These are phyloP conservation scores for Myotis daubentonii DNA, from an alignment of 2,797 vertebrate species.

Conservation along the genomic window DNA sequence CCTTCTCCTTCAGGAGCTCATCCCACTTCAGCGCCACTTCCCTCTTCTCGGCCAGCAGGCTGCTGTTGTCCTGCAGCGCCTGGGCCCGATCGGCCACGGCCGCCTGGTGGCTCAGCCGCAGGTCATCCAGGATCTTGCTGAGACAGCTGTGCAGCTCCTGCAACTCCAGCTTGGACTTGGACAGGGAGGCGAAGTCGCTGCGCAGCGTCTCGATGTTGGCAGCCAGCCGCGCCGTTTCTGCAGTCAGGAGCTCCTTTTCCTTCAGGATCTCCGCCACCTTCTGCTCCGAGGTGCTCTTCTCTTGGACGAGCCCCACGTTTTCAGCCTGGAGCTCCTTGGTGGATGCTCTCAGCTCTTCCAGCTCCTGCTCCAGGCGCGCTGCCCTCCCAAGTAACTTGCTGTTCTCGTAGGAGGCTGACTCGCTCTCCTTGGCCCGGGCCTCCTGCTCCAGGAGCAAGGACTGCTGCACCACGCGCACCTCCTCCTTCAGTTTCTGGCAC, in stretches of 20 bases:
- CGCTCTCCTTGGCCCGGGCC: constrained; percentile 82
- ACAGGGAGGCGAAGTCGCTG: constrained; percentile 81
- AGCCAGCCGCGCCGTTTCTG: constrained; percentile 83
- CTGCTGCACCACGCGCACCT: constrained; percentile 80
- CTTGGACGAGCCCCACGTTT: constrained; percentile 82
- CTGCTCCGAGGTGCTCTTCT: constrained; percentile 85
- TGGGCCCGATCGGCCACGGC: constrained; percentile 80
- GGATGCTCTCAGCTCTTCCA: constrained; percentile 79
- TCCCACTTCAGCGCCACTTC: constrained; percentile 79
- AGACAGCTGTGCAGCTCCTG: constrained; percentile 82
- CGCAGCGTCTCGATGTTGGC: constrained; percentile 85
- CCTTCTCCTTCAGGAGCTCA: constrained; percentile 84
- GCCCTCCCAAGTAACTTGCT: constrained; percentile 80
- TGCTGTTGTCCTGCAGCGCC: constrained; percentile 82
- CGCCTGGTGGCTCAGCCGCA: constrained; percentile 81
- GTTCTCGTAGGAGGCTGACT: constrained; percentile 80
- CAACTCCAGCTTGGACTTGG: constrained; percentile 85
- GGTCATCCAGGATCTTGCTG: constrained; percentile 85
- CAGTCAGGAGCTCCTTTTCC: constrained; percentile 83
- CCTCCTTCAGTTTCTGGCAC: constrained; percentile 82
- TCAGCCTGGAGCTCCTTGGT: constrained; percentile 83
- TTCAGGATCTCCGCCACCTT: constrained; percentile 81
- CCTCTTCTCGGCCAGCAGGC: constrained; percentile 80
- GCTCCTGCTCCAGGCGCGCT: constrained; percentile 84
- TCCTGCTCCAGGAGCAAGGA: constrained; percentile 85